Conservation (phyloP, 2,113 vertebrate species). For the Mionectes macconnelli region DNA sequence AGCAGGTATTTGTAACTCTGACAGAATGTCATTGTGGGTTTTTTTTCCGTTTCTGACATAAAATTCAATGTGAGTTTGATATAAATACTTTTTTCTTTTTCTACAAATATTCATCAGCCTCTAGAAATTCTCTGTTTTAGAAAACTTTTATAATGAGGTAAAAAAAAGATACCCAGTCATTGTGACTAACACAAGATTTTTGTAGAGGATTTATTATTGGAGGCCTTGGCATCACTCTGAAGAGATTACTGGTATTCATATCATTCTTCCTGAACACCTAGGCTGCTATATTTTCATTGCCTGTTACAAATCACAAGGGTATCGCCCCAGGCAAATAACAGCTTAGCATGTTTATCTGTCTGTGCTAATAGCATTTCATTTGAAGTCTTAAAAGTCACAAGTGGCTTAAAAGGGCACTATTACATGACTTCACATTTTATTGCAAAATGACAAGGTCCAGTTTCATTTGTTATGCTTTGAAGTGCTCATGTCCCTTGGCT, state of each 20-base stretch:
- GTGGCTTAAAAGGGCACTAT: conserved; percentile 75
- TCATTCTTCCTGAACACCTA: background rate
- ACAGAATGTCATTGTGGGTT: background rate
- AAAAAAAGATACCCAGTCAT: background rate
- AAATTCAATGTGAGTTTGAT: background rate
- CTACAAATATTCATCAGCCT: background rate
- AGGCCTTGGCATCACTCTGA: background rate
- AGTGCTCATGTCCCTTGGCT: conserved; percentile 42
- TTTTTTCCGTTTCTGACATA: background rate
- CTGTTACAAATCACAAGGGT: conserved; percentile 55
- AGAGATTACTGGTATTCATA: conserved; percentile 17
- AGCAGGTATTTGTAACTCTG: background rate
- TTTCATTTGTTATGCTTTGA: conserved; percentile 69
- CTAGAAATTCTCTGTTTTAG: background rate
- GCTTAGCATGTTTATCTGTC: conserved; percentile 76
- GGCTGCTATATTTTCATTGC: conserved; percentile 36
- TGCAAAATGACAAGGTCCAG: conserved; percentile 68
- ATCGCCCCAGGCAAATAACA: conserved; percentile 57
- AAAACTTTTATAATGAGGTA: background rate
- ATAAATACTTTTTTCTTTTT: background rate
- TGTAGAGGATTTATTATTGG: background rate
- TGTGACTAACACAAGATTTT: background rate
- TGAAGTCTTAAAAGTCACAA: conserved; percentile 76
- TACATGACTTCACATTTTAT: conserved; percentile 59
- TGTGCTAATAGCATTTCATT: conserved; percentile 73